A percentile compares a stretch with the other conserved stretches of the same genome.
These are phyloP conservation scores for Acrocephalus kingi DNA, from an alignment of 2,113 vertebrate species.

Conservation along the genomic window DNA sequence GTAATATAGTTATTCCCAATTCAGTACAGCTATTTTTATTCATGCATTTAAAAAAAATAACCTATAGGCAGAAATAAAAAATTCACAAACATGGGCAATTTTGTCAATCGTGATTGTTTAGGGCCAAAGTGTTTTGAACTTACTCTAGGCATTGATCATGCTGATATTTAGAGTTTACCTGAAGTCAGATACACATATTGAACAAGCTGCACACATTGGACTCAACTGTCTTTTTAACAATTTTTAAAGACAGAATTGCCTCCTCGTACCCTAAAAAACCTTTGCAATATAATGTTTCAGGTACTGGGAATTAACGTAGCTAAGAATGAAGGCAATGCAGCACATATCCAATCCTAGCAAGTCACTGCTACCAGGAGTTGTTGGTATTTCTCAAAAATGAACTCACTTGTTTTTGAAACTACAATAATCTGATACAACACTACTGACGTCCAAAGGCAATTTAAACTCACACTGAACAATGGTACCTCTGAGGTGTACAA, in stretches of 20 bases:
- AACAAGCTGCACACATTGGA: neutral
- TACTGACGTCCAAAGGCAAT: neutral
- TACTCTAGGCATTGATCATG: neutral
- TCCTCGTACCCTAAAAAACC: neutral
- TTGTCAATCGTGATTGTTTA: neutral
- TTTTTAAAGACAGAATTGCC: neutral
- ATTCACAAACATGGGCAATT: neutral
- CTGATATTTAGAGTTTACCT: neutral
- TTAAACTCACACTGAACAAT: neutral
- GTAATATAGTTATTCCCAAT: neutral
- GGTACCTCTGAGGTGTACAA: neutral
- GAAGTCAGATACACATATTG: neutral
- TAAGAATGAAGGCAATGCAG: neutral
- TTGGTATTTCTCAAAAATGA: neutral
- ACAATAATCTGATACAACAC: neutral
- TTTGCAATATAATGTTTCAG: neutral
- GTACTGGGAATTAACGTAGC: neutral
- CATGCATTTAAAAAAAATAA: neutral
- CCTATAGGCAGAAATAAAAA: neutral
- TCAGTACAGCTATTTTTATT: neutral
- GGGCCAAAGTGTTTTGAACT: neutral
- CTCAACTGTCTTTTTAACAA: neutral
- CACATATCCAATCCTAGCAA: neutral
- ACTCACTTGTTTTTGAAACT: neutral
- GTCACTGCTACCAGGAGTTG: neutral